Evolutionary conservation across 1,140 invertebrate genomes (phyloP).

Genomic region (Zaprionus nigranus): DNA sequence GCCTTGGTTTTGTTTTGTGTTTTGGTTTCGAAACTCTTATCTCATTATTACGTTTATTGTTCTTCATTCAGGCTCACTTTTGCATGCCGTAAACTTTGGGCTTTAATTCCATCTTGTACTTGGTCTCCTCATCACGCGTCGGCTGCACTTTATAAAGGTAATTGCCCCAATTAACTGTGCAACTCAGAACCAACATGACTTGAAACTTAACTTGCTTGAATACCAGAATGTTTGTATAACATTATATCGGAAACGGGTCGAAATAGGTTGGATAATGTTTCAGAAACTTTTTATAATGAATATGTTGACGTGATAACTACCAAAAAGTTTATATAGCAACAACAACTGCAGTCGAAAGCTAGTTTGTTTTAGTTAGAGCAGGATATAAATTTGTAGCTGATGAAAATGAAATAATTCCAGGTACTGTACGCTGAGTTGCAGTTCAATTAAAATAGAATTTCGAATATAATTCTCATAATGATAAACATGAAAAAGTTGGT

Average conservation of each 20-base stretch:
- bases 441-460: background rate
- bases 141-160: constrained; percentile 2
- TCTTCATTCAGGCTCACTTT: constrained; percentile 30
- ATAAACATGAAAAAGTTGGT: background rate
- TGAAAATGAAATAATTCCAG: background rate
- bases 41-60: constrained; percentile 49
- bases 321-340: background rate
- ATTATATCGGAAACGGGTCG: background rate
- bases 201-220: background rate
- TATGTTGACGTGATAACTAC: background rate
- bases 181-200: background rate
- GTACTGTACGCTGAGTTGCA: background rate
- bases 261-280: background rate
- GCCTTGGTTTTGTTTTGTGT: constrained; percentile 28
- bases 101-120: background rate
- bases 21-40: constrained; percentile 32
- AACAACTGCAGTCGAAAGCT: background rate
- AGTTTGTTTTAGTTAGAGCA: background rate
- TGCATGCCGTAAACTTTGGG: constrained; percentile 26
- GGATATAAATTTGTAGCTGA: background rate
- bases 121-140: background rate
- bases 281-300: background rate
- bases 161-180: constrained; percentile 6
- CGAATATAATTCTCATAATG: background rate
- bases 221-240: background rate